phyloP scores from a whole-genome alignment of 2,888 invertebrate genomes.

The Stramonita haemastoma region DNA sequence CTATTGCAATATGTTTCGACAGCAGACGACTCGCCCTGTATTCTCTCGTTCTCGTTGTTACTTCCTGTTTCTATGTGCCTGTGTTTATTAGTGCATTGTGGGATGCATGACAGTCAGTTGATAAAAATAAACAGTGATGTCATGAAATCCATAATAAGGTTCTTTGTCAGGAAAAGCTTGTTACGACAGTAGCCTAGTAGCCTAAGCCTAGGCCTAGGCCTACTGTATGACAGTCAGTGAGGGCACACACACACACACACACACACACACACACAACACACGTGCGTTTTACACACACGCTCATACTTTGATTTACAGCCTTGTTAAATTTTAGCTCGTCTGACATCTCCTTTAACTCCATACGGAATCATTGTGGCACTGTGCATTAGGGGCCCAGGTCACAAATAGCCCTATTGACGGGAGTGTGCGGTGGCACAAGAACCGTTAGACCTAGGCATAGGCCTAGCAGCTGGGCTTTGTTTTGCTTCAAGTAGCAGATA shows the following conservation, averaged over 20 bases:
- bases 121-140: slow-evolving; percentile 35
- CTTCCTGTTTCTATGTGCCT: slow-evolving; percentile 41
- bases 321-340: no score
- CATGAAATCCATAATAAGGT: slow-evolving; percentile 23
- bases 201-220: no score
- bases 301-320: neutral
- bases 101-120: slow-evolving; percentile 14
- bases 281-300: neutral
- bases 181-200: neutral
- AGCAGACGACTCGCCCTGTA: slow-evolving; percentile 27
- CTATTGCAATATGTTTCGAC: slow-evolving; percentile 26
- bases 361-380: no score
- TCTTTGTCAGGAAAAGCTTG: neutral
- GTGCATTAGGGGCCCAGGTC: no score
- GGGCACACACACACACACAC: neutral
- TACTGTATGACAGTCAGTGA: no score
- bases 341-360: no score
- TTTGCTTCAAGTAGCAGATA: no score
- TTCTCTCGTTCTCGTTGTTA: slow-evolving; percentile 24
- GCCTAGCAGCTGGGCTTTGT: no score
- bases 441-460: no score
- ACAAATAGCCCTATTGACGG: no score
- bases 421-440: no score
- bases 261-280: slow-evolving; percentile 36
- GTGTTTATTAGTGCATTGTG: slow-evolving; percentile 39